Evolutionary conservation across 2,113 vertebrate species (phyloP), one percentile per base, ranked within the genome.

Genomic region (Pleuronectes platessa): DNA sequence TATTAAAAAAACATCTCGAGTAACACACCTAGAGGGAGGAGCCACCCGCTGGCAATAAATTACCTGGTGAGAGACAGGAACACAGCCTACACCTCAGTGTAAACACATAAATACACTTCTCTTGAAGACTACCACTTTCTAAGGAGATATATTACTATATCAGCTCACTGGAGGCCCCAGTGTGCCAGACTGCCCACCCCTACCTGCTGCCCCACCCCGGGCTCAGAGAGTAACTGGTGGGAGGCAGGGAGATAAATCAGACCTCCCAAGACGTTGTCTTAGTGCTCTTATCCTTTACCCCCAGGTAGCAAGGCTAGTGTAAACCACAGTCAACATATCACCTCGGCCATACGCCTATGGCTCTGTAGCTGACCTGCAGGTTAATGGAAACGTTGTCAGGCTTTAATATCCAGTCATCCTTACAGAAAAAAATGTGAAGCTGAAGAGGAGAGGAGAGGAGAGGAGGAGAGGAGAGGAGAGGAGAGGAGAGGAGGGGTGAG

Each of bases 361-460:
- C 78, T 85, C 76, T 17, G 42, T 76, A 56, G 70, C 81, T 86
- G 89, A 92, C 88, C 88, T 72, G 58, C 49, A 20, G 86, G 91
- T 90, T 93, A 92, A 92, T 92, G 83, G 88, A 90, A 91, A 87
- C 79, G 74, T 85, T 89, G 86, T 86, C 79, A 67, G 63, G 71
- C 81, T 85, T 83, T 88, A 87, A 88, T 83, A 88, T 81, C 77
- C 45, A 84, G 84, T 71, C 69, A 73, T 62, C 59, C 76, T 37
- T 63, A 76, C 26, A 74, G 71, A 58, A 59, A 68, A 61, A 54
- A 35, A 31, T 59, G 24, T 51, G 20, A 40, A 61, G 15, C 8
- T 55, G n/a, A 35, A 24, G 18, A 31, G 60, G 47, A 71, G 40
- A 24, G 14, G 7, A 23, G 18, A 2, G 2, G 24, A 26, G 40